Evolutionary conservation across 2,888 invertebrate species (phyloP), one percentile per base, ranked within the genome.

Genomic region (Danaus chrysippus): DNA sequence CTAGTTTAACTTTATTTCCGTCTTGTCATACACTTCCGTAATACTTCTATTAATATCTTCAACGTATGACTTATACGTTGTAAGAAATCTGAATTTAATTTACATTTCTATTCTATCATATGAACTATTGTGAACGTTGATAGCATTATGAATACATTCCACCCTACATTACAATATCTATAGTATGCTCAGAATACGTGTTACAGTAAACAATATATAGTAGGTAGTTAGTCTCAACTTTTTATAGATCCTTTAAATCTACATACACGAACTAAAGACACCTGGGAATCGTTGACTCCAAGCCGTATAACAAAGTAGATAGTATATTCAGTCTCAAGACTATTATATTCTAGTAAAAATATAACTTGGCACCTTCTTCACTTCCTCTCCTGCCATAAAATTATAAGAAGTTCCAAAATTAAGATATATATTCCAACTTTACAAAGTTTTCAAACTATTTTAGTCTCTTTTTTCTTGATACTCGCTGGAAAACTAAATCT

Each of bases 1-100:
- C 17, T 17, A 49, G 17, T 46, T n/a, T 49, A 49, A 49, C 49
- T 49, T 49, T 49, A 49, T 49, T 49, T 49, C 49, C 49, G 49
- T 17, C 49, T 49, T 49, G 49, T 49, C 49, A 49, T 17, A 17
- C 10, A 17, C 49, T 49, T 49, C 49, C 49, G 49, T 17, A 49
- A 49, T 17, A 10, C 11, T 49, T 49, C 49, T 49, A 49, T 49
- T 49, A 17, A 49, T 17, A 49, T 17, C 17, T 49, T 49, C 9
- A 49, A 49, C 17, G 17, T 49, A 49, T 49, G 49, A 49, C 49
- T 49, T 49, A 15, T 12, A 49, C 10, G 10, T 49, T 49, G 17
- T 49, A 49, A 49, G 49, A 49, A 49, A 49, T 17, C 17, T 17
- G 11, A 17, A 49, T 10, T 49, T 17, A 49, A 49, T 49, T 49